phyloP scores from a whole-genome alignment of 2,113 vertebrate species.

The Syngnathus typhle region DNA sequence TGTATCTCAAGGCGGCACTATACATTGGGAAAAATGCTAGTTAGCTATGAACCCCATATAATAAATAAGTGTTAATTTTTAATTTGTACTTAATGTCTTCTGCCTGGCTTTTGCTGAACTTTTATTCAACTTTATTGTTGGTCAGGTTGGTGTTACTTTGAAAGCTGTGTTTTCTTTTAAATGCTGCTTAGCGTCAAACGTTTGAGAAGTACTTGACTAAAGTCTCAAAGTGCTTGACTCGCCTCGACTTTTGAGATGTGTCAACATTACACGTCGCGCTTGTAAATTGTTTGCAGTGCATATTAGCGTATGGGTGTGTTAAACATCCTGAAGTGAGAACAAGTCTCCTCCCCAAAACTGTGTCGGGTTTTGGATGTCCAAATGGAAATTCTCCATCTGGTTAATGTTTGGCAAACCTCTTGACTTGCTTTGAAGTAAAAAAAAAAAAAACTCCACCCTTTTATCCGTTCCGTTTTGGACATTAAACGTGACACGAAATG shows the following conservation, averaged over 20 bases:
- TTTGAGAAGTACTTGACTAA: neutral
- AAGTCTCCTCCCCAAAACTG: neutral
- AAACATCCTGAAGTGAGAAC: neutral
- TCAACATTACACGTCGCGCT: neutral
- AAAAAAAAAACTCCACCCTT: neutral
- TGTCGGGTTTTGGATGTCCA: neutral
- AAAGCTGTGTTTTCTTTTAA: neutral
- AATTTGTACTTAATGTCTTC: too few species aligned
- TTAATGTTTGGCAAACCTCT: neutral
- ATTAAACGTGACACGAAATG: neutral
- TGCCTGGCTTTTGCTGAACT: too few species aligned
- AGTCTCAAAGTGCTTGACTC: neutral
- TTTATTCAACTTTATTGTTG: too few species aligned
- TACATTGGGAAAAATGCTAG: too few species aligned
- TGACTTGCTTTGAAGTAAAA: neutral
- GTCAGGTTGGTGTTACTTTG: too few species aligned
- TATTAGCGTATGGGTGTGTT: neutral
- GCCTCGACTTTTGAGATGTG: neutral
- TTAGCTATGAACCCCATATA: too few species aligned
- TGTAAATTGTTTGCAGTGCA: neutral
- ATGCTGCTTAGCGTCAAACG: neutral
- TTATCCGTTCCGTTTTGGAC: conserved; percentile 1
- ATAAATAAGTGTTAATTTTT: too few species aligned
- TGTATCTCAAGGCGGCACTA: too few species aligned
- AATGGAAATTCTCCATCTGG: neutral